Evolutionary conservation across 2,888 invertebrate species (phyloP).

Genomic region (Tipula lateralis): DNA sequence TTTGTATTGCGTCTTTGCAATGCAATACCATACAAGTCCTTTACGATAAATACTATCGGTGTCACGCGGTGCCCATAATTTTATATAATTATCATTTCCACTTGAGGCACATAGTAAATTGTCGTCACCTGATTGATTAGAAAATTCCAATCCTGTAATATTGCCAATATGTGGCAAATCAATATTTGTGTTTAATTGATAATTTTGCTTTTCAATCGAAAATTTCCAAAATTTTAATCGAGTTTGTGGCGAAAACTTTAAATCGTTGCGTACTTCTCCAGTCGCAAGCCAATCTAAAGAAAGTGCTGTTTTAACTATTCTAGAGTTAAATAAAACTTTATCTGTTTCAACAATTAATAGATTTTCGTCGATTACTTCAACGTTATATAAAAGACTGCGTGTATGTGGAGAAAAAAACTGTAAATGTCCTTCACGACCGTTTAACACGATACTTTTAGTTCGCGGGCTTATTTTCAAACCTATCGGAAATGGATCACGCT

Average conservation of each 20-base stretch:
- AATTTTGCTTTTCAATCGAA: conserved; percentile 56
- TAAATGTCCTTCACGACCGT: conserved; percentile 67
- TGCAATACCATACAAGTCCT: conserved; percentile 57
- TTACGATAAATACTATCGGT: conserved; percentile 38
- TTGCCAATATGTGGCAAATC: conserved; percentile 64
- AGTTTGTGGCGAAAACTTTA: conserved; percentile 56
- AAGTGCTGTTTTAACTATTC: conserved; percentile 63
- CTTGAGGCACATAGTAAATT: conserved; percentile 58
- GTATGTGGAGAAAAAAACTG: conserved; percentile 67
- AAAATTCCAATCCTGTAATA: conserved; percentile 57
- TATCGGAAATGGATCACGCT: conserved; percentile 48
- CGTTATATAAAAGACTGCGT: conserved; percentile 64
- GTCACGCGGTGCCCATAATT: conserved; percentile 57
- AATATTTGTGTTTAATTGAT: conserved; percentile 62
- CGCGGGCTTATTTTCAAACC: conserved; percentile 56
- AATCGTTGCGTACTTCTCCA: conserved; percentile 59
- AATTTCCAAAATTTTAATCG: conserved; percentile 74
- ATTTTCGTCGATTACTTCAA: conserved; percentile 70
- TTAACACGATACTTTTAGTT: conserved; percentile 61
- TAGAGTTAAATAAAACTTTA: conserved; percentile 57
- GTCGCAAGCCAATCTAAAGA: conserved; percentile 72
- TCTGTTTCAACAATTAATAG: conserved; percentile 60
- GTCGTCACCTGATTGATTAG: conserved; percentile 51
- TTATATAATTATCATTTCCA: conserved; percentile 64
- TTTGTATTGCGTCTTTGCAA: conserved; percentile 59